Evolutionary conservation across 1,140 invertebrate genomes (phyloP).

Genomic region (Eurosta solidaginis): DNA sequence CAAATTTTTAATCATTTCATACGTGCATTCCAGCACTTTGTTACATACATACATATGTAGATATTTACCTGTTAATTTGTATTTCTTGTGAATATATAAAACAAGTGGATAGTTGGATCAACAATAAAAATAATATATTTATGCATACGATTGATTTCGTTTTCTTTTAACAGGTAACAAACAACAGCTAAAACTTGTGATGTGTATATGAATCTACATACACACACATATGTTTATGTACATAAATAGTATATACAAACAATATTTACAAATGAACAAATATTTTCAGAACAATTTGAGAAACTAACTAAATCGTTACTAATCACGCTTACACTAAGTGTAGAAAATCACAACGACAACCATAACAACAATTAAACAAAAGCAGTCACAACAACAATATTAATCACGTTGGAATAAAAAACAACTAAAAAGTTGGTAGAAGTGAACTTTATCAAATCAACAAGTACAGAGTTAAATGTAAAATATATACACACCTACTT

Average conservation of each 20-base stretch:
- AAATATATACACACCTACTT: no score
- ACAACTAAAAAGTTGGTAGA: background rate
- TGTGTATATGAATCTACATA: no score
- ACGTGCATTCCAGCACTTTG: background rate
- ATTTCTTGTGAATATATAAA: no score
- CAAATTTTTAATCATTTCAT: background rate
- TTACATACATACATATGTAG: background rate
- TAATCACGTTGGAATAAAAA: background rate
- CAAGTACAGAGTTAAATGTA: background rate
- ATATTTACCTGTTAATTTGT: background rate
- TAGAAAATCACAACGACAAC: background rate
- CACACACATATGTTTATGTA: background rate
- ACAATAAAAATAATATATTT: no score
- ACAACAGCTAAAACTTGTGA: no score
- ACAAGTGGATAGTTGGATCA: no score
- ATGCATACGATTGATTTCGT: no score
- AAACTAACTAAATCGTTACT: background rate
- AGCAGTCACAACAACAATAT: background rate
- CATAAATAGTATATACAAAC: background rate
- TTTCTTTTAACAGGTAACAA: background rate
- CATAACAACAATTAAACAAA: background rate
- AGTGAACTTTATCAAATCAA: constrained; percentile 16
- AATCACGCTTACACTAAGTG: constrained; percentile 8
- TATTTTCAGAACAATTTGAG: background rate
- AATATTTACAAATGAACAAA: background rate